Conservation (phyloP, 2,113 vertebrate species). For the Takifugu flavidus region DNA sequence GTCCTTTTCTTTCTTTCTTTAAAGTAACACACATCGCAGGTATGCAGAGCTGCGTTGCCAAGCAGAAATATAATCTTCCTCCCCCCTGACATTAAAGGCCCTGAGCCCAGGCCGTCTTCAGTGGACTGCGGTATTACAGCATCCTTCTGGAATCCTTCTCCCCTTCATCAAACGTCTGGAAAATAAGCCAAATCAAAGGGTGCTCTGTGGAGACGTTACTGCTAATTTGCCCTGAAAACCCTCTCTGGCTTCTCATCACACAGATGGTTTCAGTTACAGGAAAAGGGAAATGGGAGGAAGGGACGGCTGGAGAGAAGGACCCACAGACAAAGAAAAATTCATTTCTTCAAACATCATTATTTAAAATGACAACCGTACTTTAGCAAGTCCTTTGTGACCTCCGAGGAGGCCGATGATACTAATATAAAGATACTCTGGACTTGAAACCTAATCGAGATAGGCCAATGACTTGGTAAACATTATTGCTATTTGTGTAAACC, state of each 20-base stretch:
- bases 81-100: conserved; percentile 54
- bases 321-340: no score
- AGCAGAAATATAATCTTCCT: conserved; percentile 36
- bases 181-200: conserved; percentile 74
- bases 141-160: conserved; percentile 66
- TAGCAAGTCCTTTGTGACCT: no score
- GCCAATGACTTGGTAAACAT: no score
- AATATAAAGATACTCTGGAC: no score
- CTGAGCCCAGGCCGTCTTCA: conserved; percentile 34
- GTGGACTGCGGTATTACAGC: conserved; percentile 52
- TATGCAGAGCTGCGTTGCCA: conserved; percentile 22
- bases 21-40: conserved; percentile 54
- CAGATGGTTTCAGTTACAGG: conserved; percentile 78
- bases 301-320: not conserved
- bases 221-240: conserved; percentile 80
- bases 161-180: conserved; percentile 63
- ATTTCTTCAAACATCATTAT: no score
- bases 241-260: conserved; percentile 59
- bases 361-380: no score
- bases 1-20: conserved; percentile 45
- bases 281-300: conserved; percentile 29
- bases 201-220: conserved; percentile 58
- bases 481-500: no score
- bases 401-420: no score
- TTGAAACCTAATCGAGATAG: no score